Evolutionary conservation across 2,888 invertebrate genomes (phyloP).

Genomic region (Ligdia adustata): DNA sequence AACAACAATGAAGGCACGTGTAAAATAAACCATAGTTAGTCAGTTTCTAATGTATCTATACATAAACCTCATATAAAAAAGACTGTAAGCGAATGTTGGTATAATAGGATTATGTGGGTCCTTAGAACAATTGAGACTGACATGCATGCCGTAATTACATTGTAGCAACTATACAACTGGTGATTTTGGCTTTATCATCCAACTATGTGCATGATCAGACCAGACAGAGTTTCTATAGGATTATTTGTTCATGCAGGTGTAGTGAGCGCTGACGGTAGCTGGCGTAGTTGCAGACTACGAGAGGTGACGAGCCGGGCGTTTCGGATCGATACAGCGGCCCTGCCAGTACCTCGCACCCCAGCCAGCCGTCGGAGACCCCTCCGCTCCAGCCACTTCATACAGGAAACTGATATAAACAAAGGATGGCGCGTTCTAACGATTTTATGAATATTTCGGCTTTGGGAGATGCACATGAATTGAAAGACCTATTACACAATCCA

Average conservation of each 20-base stretch:
- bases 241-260: not conserved
- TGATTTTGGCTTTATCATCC: no score
- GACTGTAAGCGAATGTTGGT: no score
- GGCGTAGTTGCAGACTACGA: constrained; percentile 41
- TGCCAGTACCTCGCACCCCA: constrained; percentile 51
- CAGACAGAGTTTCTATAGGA: no score
- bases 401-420: constrained; percentile 30
- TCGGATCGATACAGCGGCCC: constrained; percentile 53
- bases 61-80: no score
- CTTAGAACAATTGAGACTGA: no score
- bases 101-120: no score
- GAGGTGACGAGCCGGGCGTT: constrained; percentile 56
- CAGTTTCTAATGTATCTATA: no score
- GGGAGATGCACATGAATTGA: not conserved
- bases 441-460: not conserved
- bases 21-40: no score
- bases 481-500: no score
- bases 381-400: constrained; percentile 41
- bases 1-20: constrained; percentile 13
- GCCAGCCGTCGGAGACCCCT: constrained; percentile 53
- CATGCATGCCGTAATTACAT: no score
- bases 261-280: constrained; percentile 23
- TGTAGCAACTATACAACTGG: no score
- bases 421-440: constrained; percentile 6
- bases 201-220: no score